Evolutionary conservation across 2,113 vertebrate species (phyloP), one percentile per base, ranked within the genome.

Genomic region (Amazona vittata): DNA sequence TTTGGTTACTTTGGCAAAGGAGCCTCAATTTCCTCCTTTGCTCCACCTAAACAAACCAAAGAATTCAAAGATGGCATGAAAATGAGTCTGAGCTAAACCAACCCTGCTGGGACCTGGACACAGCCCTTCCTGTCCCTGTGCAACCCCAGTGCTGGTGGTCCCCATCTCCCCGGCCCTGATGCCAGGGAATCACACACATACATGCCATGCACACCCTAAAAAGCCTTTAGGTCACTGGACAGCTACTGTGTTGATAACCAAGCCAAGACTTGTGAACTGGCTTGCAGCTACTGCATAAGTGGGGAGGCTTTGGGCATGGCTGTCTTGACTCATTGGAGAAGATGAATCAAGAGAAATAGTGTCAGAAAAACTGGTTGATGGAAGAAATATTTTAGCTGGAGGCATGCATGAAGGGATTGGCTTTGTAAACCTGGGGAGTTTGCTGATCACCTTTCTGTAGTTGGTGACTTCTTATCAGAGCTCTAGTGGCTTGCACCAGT

Each of bases 161-260:
- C n/a, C 50, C 43, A 24, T 11, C 41, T 52, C 12, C 35, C 37
- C 50, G 68, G 31, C 31, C n/a, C 47, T 2, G 2, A 8, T 35
- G 22, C 17, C 0, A 5, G 37, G 22, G 16, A 59, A 78, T 68
- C 1, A 1, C 33, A 55, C 8, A 3, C 1, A 0, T 8, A 4
- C 6, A 7, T 18, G 16, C 31, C 3, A 1, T 1, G 7, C 8
- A 5, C 46, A 68, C 24, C 33, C 35, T 12, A 26, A 84, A 93
- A 53, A 29, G 15, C 5, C 60, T 50, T 19, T 37, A n/a, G 29
- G 68, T 86, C 21, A 3, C 35, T 35, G 68, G 35, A 43, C 35
- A 75, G 43, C 60, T 86, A 10, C 68, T 17, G 50, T 39, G 31
- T 15, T 24, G 35, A 7, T 39, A 78, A 31, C 11, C 25, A 12